A percentile compares a stretch with the other conserved stretches of the same genome.
Conservation (phyloP, 2,888 invertebrate genomes). For the Sphinx pinastri region DNA sequence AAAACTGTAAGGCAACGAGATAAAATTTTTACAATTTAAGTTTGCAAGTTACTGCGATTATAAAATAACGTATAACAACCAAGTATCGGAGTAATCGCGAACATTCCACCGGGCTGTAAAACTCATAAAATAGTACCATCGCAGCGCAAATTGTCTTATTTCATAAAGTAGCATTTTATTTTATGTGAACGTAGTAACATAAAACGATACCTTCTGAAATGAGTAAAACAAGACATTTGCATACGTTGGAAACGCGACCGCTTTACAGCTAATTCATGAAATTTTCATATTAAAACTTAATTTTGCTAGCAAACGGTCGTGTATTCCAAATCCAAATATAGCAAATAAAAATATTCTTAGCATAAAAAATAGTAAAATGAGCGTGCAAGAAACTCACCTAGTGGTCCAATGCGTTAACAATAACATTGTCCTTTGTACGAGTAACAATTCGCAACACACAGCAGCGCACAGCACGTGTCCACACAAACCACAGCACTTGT, state of each 20-base stretch:
- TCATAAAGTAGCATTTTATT: slow-evolving; percentile 51
- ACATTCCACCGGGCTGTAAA: slow-evolving; percentile 30
- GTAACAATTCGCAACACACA: slow-evolving; percentile 57
- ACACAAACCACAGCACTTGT: slow-evolving; percentile 77
- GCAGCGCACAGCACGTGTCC: slow-evolving; percentile 76
- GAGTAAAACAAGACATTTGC: slow-evolving; percentile 17
- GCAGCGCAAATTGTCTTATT: slow-evolving; percentile 54
- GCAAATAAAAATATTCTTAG: slow-evolving; percentile 7
- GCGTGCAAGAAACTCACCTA: slow-evolving; percentile 52
- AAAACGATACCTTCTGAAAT: slow-evolving; percentile 37
- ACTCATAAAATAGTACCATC: slow-evolving; percentile 50
- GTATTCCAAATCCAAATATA: slow-evolving; percentile 25
- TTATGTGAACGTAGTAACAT: slow-evolving; percentile 47
- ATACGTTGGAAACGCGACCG: slow-evolving; percentile 30
- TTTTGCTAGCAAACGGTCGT: slow-evolving; percentile 33
- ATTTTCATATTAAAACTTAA: neutral
- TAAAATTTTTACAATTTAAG: slow-evolving; percentile 46
- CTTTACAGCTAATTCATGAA: neutral
- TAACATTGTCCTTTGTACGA: slow-evolving; percentile 46
- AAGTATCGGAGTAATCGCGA: slow-evolving; percentile 25
- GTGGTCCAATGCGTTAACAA: slow-evolving; percentile 47
- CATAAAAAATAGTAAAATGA: neutral
- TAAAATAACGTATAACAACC: slow-evolving; percentile 36
- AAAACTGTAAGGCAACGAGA: slow-evolving; percentile 23
- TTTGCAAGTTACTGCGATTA: slow-evolving; percentile 42